A percentile compares a stretch with the other conserved stretches of the same genome.
Evolutionary conservation across 2,113 vertebrate genomes (phyloP).

Genomic region (Ceyx melanurus): DNA sequence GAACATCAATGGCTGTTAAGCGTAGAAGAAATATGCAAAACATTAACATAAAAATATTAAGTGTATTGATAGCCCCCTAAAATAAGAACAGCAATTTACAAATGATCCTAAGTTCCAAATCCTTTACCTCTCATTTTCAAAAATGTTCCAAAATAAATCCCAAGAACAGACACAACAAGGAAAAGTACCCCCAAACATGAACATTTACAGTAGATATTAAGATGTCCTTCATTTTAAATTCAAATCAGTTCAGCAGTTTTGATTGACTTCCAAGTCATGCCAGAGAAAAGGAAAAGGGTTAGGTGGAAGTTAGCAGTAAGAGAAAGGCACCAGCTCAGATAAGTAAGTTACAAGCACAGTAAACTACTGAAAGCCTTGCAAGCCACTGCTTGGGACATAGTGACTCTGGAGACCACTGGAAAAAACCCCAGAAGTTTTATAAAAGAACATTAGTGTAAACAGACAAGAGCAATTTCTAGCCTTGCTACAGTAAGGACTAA

Average conservation of each 20-base stretch:
- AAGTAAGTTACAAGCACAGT: not conserved
- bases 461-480: not conserved
- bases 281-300: slow-evolving; percentile 7
- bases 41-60: not conserved
- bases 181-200: not conserved
- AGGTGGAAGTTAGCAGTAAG: not conserved
- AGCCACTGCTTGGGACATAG: not conserved
- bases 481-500: not conserved
- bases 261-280: not conserved
- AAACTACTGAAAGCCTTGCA: slow-evolving; percentile 3
- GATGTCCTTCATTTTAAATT: not conserved
- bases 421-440: not conserved
- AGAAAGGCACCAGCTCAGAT: not conserved
- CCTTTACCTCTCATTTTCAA: not conserved
- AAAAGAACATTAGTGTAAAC: not conserved
- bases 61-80: not conserved
- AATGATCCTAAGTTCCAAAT: not conserved
- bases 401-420: not conserved
- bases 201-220: not conserved
- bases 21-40: slow-evolving; percentile 2
- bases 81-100: not conserved
- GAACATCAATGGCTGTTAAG: not conserved
- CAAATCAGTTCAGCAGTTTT: not conserved
- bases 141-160: not conserved
- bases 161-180: not conserved